A percentile compares a stretch with the other conserved stretches of the same genome.
Conservation (phyloP, 1,140 invertebrate genomes). For the Chrysoperla carnea region DNA sequence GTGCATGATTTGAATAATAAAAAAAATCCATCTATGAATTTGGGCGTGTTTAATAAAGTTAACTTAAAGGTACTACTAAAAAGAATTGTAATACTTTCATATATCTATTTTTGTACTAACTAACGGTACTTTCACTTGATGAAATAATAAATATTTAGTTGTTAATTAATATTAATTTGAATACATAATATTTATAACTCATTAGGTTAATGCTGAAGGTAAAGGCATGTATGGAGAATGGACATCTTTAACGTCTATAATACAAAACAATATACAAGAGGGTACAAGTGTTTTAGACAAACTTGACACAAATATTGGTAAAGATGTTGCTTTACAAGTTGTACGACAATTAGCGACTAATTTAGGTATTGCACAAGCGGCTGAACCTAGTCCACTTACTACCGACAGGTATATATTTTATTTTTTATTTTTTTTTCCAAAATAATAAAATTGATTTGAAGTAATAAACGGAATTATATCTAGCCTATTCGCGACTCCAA, state of each 20-base stretch:
- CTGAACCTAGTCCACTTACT: conserved; percentile 52
- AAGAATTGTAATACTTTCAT: conserved; percentile 1
- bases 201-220: conserved; percentile 25
- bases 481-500: no score
- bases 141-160: no score
- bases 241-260: conserved; percentile 54
- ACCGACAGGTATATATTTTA: conserved; percentile 53
- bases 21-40: conserved; percentile 42
- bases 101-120: conserved; percentile 1
- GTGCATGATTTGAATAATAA: no score
- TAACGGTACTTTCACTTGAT: no score
- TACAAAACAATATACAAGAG: conserved; percentile 43
- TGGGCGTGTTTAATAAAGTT: conserved; percentile 53
- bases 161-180: no score
- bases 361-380: conserved; percentile 55
- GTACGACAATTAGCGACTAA: conserved; percentile 63
- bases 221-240: conserved; percentile 75
- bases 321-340: conserved; percentile 68
- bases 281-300: conserved; percentile 70
- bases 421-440: conserved; percentile 2
- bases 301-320: conserved; percentile 54
- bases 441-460: no score
- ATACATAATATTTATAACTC: conserved; percentile 1
- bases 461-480: no score
- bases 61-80: conserved; percentile 44